Evolutionary conservation across 2,888 invertebrate species (phyloP), one percentile per base, ranked within the genome.

Genomic region (Sialis lutaria): DNA sequence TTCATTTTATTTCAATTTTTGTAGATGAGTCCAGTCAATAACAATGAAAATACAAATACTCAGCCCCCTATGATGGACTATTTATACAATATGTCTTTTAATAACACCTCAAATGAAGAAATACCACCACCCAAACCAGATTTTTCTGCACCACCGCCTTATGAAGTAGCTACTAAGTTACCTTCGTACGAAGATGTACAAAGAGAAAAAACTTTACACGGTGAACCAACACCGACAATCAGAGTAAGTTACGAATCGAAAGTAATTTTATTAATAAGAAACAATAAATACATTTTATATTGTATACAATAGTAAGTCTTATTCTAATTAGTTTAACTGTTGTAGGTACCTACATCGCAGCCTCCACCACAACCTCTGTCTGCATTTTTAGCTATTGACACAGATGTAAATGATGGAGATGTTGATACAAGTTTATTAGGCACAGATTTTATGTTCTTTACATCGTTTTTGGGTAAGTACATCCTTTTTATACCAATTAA

Each of bases 161-260:
- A 92, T 57, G 87, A 87, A 63, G 78, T 86, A 49, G 85, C 81
- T 52, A 82, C 83, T 31, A 89, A 88, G 65, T 68, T 91, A 57
- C 92, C 88, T 5, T 85, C 89, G 9, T 92, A 92, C 61, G 91
- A 91, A 64, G 91, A 92, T 64, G 91, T 91, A 45, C 87, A 91
- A 63, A 72, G 86, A 55, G 86, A 88, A 60, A 92, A 92, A 62
- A 78, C 79, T 54, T 64, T 84, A 56, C 84, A 86, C 58, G 83
- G 81, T 42, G 82, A 82, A 56, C 63, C 73, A 39, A 69, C 69
- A 50, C 67, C 67, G 43, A 64, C 10, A 12, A 40, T 22, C 32
- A 32, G 39, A 34, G 45, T 48, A 40, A 44, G 22, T 40, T 22
- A 2, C n/a, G 12, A 37, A 7, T 8, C 4, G 22, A 22, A 22